Base-by-base conservation (phyloP, 2,797 vertebrate species). In the Hyperoplus immaculatus region DNA sequence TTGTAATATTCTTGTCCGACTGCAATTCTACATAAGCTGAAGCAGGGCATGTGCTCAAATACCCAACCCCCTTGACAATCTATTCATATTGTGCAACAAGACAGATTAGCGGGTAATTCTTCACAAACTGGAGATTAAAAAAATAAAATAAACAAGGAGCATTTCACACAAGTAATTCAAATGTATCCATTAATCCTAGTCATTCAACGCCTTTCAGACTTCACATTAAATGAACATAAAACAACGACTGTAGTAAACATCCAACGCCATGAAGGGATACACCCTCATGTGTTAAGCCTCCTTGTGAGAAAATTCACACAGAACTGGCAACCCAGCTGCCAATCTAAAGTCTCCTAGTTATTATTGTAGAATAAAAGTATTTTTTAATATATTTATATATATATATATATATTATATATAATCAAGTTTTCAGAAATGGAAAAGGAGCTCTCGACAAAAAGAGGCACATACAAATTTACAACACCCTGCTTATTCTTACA, bases 291-390 rank as follows among this genome's bases (percentile, higher is more conserved):
- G 72, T 80, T 69, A 36, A 56, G 39, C 65, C 62, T 77, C 39
- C 60, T 71, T 39, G 55, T 74, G 53, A 69, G 51, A 82, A 80
- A 82, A 80, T 64, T 77, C 72, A 78, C 75, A 81, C 66, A 84
- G 54, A 92, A 80, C 77, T 87, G 91, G 90, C 93, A 93, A 90
- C 86, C 87, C 91, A 90, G 91, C 88, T 91, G 91, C 89, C 93
- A 89, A 79, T 87, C 74, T 62, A 60, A 77, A 71, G 54, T 83
- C 82, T 84, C 78, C 60, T 57, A 47, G 61, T 54, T 65, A 41
- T 70, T 55, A 46, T 18, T 60, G 65, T 63, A 78, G 69, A 77
- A 80, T 86, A 87, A 84, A 92, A 81, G 14, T 3, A 51, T 21
- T 39, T 50, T 67, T 7, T 29, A 29, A 29, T 29, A 29, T 29